These are phyloP conservation scores for Clivina fossor DNA, from an alignment of 2,888 invertebrate genomes.

Conservation along the genomic window DNA sequence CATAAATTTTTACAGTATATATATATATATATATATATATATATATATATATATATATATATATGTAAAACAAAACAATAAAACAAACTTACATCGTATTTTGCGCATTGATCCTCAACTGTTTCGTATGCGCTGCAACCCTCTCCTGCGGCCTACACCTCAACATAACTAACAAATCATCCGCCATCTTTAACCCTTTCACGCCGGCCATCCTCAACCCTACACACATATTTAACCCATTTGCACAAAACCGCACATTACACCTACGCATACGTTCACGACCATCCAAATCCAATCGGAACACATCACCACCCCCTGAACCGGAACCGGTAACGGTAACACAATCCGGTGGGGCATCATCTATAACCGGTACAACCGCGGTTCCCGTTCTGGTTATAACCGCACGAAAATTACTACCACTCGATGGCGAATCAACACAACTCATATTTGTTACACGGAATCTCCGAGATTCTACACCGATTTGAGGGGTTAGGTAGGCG, in stretches of 20 bases:
- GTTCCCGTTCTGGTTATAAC: constrained; percentile 50
- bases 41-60: too few relatives aligned
- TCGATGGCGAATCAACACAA: constrained; percentile 46
- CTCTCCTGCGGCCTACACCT: constrained; percentile 60
- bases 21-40: too few relatives aligned
- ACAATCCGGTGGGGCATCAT: constrained; percentile 47
- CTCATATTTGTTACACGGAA: constrained; percentile 49
- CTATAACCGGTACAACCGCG: constrained; percentile 45
- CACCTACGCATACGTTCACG: constrained; percentile 57
- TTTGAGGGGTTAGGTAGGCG: background rate
- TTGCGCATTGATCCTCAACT: constrained; percentile 48
- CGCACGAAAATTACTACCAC: constrained; percentile 48
- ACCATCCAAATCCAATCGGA: constrained; percentile 53
- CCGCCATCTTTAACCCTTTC: constrained; percentile 56
- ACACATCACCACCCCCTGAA: constrained; percentile 45
- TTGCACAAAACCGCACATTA: constrained; percentile 56
- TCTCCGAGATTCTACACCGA: constrained; percentile 36
- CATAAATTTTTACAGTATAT: too few relatives aligned
- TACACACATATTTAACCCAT: constrained; percentile 55
- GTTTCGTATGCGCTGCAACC: constrained; percentile 56
- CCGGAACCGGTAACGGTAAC: constrained; percentile 36
- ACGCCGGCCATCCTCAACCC: constrained; percentile 59
- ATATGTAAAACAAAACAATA: too few relatives aligned
- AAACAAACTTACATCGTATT: constrained; percentile 43
- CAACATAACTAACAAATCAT: constrained; percentile 57